Percentiles rank a stretch among this genome's conserved stretches.
phyloP scores from a whole-genome alignment of 2,113 vertebrate genomes.

The Rhegmatorhina hoffmannsi region DNA sequence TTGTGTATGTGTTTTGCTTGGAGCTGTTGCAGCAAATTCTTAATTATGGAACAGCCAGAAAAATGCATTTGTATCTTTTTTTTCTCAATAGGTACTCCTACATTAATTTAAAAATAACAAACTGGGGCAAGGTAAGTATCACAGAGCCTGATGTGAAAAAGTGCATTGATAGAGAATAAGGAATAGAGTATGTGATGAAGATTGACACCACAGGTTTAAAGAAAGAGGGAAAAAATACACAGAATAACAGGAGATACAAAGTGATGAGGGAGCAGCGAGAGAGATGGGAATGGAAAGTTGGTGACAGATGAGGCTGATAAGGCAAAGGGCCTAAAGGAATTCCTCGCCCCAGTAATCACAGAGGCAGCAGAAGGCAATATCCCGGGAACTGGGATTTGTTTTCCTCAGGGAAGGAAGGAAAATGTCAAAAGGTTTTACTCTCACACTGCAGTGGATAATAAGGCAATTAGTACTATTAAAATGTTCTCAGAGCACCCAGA shows the following conservation, averaged over 20 bases:
- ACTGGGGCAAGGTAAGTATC: slow-evolving; percentile 29
- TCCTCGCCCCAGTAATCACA: slow-evolving; percentile 59
- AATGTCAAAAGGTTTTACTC: slow-evolving; percentile 65
- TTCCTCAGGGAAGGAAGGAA: slow-evolving; percentile 51
- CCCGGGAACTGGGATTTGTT: slow-evolving; percentile 45
- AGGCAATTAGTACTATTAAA: slow-evolving; percentile 57
- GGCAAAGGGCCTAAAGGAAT: slow-evolving; percentile 46
- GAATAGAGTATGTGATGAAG: slow-evolving; percentile 36
- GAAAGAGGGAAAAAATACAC: neutral
- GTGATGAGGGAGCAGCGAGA: neutral
- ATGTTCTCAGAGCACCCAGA: slow-evolving; percentile 7
- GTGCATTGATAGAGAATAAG: slow-evolving; percentile 4
- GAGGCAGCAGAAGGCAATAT: slow-evolving; percentile 61
- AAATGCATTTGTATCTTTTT: neutral
- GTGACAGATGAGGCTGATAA: slow-evolving; percentile 58
- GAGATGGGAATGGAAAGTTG: slow-evolving; percentile 21
- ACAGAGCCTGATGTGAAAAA: neutral
- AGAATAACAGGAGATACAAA: neutral
- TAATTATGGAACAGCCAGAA: neutral
- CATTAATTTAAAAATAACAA: slow-evolving; percentile 45
- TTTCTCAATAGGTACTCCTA: neutral
- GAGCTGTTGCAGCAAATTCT: neutral
- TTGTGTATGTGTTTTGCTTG: neutral
- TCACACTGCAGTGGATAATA: slow-evolving; percentile 49
- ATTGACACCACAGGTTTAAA: neutral